Evolutionary conservation across 2,888 invertebrate genomes (phyloP).

Genomic region (Campoplex nolae): DNA sequence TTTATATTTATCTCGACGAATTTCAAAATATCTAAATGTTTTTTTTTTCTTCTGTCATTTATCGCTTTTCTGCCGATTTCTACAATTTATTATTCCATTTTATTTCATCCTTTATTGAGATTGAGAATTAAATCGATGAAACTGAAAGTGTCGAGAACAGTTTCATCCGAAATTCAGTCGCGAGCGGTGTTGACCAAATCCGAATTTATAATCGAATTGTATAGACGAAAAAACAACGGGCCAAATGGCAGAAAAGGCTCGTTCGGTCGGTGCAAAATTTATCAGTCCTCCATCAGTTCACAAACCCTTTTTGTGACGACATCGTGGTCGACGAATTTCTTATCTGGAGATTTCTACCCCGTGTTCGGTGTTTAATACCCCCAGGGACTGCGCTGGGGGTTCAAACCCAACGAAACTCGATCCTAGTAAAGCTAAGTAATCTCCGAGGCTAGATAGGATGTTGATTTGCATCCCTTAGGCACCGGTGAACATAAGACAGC

Average conservation of each 20-base stretch:
- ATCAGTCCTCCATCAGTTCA: neutral
- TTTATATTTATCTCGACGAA: neutral
- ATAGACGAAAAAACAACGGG: neutral
- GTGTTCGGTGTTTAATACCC: neutral
- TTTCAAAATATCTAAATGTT: neutral
- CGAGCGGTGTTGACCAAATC: neutral
- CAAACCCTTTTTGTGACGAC: neutral
- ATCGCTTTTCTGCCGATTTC: neutral
- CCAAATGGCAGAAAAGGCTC: neutral
- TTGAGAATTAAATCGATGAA: neutral
- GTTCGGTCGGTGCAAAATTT: neutral
- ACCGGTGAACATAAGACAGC: neutral
- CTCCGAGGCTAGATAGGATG: slow-evolving; percentile 2
- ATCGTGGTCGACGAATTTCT: slow-evolving; percentile 6
- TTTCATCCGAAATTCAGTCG: neutral
- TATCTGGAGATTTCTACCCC: neutral
- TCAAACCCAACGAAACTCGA: neutral
- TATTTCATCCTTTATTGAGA: neutral
- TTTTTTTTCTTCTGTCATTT: neutral
- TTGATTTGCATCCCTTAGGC: slow-evolving; percentile 11
- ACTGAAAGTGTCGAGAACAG: neutral
- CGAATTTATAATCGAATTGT: neutral
- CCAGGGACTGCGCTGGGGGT: neutral
- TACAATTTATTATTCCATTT: too few species aligned
- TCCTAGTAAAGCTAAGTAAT: neutral